phyloP scores from a whole-genome alignment of 2,888 invertebrate species.

The Charanyca ferruginea region DNA sequence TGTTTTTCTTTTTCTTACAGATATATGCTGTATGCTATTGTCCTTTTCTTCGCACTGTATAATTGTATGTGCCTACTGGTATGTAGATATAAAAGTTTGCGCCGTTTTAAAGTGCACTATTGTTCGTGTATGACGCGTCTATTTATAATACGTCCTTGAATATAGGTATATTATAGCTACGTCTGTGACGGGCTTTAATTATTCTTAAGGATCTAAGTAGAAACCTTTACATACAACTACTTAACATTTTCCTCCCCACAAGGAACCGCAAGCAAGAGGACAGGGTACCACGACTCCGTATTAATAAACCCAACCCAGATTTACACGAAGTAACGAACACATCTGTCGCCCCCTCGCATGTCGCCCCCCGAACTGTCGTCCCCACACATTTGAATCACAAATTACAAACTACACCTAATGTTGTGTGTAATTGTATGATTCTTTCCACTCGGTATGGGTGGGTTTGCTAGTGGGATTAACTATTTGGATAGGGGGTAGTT shows the following conservation, averaged over 20 bases:
- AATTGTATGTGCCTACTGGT: too few relatives aligned
- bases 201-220: slow-evolving; percentile 19
- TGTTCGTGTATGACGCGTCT: too few relatives aligned
- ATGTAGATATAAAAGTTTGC: too few relatives aligned
- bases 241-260: slow-evolving; percentile 49
- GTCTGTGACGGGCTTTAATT: too few relatives aligned
- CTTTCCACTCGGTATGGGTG: slow-evolving; percentile 48
- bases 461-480: slow-evolving; percentile 56
- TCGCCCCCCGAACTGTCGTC: slow-evolving; percentile 60
- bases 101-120: too few relatives aligned
- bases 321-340: slow-evolving; percentile 56
- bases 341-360: slow-evolving; percentile 68
- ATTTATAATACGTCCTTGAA: too few relatives aligned
- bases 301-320: slow-evolving; percentile 62
- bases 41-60: too few relatives aligned
- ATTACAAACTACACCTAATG: slow-evolving; percentile 70
- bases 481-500: slow-evolving; percentile 33
- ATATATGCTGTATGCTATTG: too few relatives aligned
- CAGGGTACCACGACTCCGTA: slow-evolving; percentile 37
- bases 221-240: slow-evolving; percentile 34
- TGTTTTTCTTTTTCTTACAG: too few relatives aligned
- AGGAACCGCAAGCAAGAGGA: slow-evolving; percentile 41
- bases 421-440: slow-evolving; percentile 70
- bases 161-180: too few relatives aligned
- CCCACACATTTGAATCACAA: slow-evolving; percentile 72